phyloP scores from a whole-genome alignment of 2,797 vertebrate species.

The Basileuterus tristriatus region DNA sequence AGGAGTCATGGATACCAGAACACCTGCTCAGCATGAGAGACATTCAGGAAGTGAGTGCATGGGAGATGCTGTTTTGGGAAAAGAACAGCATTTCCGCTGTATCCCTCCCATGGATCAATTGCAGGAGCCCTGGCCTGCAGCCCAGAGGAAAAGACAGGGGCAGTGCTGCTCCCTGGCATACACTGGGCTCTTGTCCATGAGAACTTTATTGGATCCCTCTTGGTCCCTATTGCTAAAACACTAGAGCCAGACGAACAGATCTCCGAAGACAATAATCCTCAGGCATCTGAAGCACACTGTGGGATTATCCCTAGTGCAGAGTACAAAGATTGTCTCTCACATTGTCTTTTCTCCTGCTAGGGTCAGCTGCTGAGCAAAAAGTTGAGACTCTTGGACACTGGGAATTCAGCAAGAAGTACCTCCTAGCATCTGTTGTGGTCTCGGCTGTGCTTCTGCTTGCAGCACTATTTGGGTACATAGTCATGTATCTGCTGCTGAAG shows the following conservation, averaged over 20 bases:
- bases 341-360: background rate
- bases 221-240: background rate
- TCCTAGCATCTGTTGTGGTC: accelerated
- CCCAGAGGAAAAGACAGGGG: accelerated
- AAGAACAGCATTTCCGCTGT: background rate
- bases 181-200: background rate
- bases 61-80: no score
- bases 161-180: background rate
- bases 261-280: background rate
- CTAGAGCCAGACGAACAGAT: accelerated
- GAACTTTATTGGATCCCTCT: background rate
- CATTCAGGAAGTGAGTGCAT: background rate
- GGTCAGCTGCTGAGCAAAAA: background rate
- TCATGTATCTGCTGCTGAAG: background rate
- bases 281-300: accelerated
- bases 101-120: background rate
- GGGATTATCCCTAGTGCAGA: background rate
- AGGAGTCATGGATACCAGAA: background rate
- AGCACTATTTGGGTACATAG: accelerated
- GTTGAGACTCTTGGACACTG: accelerated
- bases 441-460: accelerated
- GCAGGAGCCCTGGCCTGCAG: background rate
- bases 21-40: background rate
- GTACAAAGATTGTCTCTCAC: accelerated
- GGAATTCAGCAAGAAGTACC: background rate